A percentile compares a stretch with the other conserved stretches of the same genome.
Conservation (phyloP, 2,888 invertebrate genomes). For the Augiades crinisus region DNA sequence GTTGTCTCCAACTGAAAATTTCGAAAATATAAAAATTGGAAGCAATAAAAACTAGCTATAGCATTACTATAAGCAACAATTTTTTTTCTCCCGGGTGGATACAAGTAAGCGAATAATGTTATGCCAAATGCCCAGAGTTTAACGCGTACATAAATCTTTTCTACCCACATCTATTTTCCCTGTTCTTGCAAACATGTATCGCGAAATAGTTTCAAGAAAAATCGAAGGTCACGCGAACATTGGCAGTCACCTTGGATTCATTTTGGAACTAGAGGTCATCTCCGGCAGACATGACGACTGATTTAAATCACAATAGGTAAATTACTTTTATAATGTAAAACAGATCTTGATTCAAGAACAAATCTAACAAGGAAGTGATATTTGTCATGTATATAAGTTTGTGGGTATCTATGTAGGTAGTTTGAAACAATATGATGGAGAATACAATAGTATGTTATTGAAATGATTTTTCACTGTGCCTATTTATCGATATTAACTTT, state of each 20-base stretch:
- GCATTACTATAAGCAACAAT: no score
- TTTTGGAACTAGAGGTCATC: slow-evolving; percentile 64
- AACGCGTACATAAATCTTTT: slow-evolving; percentile 8
- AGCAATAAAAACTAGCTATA: no score
- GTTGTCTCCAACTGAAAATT: no score
- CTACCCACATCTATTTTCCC: not conserved
- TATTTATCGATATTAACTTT: no score
- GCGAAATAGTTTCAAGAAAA: slow-evolving; percentile 48
- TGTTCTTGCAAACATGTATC: slow-evolving; percentile 10
- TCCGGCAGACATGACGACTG: slow-evolving; percentile 37
- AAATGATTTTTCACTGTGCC: no score
- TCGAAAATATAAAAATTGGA: no score
- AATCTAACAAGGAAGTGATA: slow-evolving; percentile 10
- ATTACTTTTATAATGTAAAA: slow-evolving; percentile 52
- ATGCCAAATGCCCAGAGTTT: slow-evolving; percentile 1
- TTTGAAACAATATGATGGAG: no score
- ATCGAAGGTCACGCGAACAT: slow-evolving; percentile 59
- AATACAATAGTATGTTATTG: no score
- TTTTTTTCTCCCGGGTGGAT: no score
- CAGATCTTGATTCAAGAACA: slow-evolving; percentile 41
- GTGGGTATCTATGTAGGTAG: no score
- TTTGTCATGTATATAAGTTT: not conserved
- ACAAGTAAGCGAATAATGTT: not conserved
- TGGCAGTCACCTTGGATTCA: slow-evolving; percentile 61
- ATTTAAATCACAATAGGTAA: slow-evolving; percentile 59